These are phyloP conservation scores for Eristalinus aeneus DNA, from an alignment of 2,888 invertebrate genomes.

Conservation along the genomic window DNA sequence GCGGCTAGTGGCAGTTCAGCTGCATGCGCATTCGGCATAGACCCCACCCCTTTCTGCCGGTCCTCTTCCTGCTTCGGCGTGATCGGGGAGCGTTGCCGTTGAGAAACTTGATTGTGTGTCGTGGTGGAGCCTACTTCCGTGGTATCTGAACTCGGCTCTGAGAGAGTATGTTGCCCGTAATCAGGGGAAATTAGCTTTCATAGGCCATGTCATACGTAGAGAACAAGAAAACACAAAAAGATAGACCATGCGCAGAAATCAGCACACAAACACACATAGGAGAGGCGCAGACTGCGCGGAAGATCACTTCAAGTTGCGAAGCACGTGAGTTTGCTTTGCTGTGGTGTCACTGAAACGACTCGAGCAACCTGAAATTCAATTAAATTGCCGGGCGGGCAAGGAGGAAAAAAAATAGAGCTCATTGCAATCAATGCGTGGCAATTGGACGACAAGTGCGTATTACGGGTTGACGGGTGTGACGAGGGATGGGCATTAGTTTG, in stretches of 20 bases:
- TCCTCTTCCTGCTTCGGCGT: conserved; percentile 12
- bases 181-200: conserved; percentile 15
- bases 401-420: background rate
- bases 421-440: background rate
- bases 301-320: background rate
- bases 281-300: background rate
- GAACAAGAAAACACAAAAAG: background rate
- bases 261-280: background rate
- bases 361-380: background rate
- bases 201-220: conserved; percentile 29
- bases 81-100: background rate
- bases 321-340: background rate
- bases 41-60: background rate
- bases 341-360: background rate
- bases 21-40: conserved; percentile 36
- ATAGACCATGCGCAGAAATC: background rate
- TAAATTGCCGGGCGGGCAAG: background rate
- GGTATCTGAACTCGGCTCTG: conserved; percentile 2
- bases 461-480: background rate
- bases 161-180: conserved; percentile 22
- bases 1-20: background rate
- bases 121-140: conserved; percentile 18
- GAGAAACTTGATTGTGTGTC: conserved; percentile 15
- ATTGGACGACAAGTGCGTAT: background rate
- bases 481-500: background rate